Evolutionary conservation across 1,140 invertebrate genomes (phyloP).

Genomic region (Homarus americanus): DNA sequence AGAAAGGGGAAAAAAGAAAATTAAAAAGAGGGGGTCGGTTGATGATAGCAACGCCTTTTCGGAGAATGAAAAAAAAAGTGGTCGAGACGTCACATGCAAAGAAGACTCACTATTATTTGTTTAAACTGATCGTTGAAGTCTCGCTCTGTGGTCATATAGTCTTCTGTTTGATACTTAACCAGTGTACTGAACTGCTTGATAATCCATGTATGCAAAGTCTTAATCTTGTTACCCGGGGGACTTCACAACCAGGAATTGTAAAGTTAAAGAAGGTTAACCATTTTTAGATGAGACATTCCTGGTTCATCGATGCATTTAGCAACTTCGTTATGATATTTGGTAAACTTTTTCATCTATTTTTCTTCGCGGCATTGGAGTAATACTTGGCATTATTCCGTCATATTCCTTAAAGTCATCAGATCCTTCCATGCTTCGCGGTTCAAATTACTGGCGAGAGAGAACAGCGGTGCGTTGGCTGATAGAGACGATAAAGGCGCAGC

Average conservation of each 20-base stretch:
- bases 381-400: constrained; percentile 9
- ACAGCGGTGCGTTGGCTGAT: no score
- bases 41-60: constrained; percentile 35
- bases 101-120: constrained; percentile 3
- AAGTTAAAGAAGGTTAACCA: no score
- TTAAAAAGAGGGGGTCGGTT: constrained; percentile 8
- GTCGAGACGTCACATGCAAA: neutral
- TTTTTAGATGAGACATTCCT: neutral
- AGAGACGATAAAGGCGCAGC: neutral
- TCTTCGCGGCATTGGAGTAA: neutral
- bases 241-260: no score
- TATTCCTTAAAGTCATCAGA: neutral
- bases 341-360: neutral
- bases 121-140: neutral
- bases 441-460: neutral
- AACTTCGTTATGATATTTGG: neutral
- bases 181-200: no score
- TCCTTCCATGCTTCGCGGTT: neutral
- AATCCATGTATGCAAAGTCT: no score
- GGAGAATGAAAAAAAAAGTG: constrained; percentile 21
- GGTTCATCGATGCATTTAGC: neutral
- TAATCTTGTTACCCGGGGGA: no score
- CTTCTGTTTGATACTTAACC: no score
- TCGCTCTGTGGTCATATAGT: neutral
- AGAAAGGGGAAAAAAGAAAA: constrained; percentile 9